Evolutionary conservation across 2,888 invertebrate species (phyloP).

Genomic region (Carabus problematicus): DNA sequence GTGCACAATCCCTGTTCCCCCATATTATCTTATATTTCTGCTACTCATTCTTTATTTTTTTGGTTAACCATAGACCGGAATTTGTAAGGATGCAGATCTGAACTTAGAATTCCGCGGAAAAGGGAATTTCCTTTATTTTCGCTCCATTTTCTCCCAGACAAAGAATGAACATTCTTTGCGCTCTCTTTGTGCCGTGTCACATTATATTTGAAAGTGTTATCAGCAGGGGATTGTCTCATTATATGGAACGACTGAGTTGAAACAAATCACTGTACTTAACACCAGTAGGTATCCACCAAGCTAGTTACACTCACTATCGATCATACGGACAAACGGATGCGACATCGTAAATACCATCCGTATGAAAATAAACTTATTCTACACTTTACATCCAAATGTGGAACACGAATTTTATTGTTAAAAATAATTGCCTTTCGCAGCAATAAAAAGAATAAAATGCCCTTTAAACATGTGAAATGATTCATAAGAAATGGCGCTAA

Average conservation of each 20-base stretch:
- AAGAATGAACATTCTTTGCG: conserved; percentile 21
- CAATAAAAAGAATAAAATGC: no score
- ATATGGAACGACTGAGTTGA: conserved; percentile 48
- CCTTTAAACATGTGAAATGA: no score
- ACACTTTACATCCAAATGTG: no score
- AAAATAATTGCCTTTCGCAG: no score
- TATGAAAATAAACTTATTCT: neutral
- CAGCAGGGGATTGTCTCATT: conserved; percentile 49
- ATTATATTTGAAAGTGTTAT: conserved; percentile 43
- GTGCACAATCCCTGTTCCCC: no score
- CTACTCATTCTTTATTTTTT: no score
- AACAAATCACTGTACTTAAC: conserved; percentile 46
- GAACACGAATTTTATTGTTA: no score
- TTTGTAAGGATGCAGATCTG: conserved; percentile 30
- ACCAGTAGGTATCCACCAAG: neutral
- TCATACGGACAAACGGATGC: conserved; percentile 1
- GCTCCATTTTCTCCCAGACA: conserved; percentile 34
- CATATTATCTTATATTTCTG: no score
- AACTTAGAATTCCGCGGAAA: conserved; percentile 24
- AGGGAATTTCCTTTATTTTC: conserved; percentile 24
- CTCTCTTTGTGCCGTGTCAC: conserved; percentile 27
- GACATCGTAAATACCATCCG: neutral
- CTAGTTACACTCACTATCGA: neutral
- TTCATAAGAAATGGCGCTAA: no score
- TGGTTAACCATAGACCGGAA: neutral